These are phyloP conservation scores for Allacma fusca DNA, from an alignment of 2,888 invertebrate species.

Conservation along the genomic window DNA sequence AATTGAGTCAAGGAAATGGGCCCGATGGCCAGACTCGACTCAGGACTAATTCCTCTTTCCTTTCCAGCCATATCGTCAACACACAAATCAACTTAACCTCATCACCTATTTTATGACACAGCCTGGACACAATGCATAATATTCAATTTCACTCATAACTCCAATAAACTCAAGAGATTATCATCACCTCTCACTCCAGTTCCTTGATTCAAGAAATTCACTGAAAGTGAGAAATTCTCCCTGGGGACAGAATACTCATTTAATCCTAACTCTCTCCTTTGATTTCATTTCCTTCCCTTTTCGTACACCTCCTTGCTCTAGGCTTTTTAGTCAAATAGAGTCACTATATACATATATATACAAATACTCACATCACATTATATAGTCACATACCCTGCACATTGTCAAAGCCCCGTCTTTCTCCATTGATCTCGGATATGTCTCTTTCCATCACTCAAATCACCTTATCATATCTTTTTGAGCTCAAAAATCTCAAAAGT, in stretches of 20 bases:
- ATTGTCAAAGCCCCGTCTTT: too few relatives aligned
- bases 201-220: neutral
- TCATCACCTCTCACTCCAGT: neutral
- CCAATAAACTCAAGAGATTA: neutral
- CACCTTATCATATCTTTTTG: too few relatives aligned
- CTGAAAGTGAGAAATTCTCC: neutral
- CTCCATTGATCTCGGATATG: too few relatives aligned
- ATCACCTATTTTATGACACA: neutral
- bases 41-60: neutral
- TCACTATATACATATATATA: too few relatives aligned
- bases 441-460: too few relatives aligned
- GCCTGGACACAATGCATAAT: neutral
- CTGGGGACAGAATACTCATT: neutral
- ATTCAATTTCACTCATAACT: neutral
- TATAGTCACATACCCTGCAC: too few relatives aligned
- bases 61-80: neutral
- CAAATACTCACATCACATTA: too few relatives aligned
- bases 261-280: constrained; percentile 8
- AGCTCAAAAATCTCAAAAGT: too few relatives aligned
- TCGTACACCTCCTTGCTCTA: too few relatives aligned
- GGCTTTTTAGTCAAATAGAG: too few relatives aligned
- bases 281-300: constrained; percentile 10
- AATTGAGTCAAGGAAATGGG: neutral
- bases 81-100: neutral
- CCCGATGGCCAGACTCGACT: neutral